Conservation (phyloP, 2,888 invertebrate species). For the Andrena dorsata region DNA sequence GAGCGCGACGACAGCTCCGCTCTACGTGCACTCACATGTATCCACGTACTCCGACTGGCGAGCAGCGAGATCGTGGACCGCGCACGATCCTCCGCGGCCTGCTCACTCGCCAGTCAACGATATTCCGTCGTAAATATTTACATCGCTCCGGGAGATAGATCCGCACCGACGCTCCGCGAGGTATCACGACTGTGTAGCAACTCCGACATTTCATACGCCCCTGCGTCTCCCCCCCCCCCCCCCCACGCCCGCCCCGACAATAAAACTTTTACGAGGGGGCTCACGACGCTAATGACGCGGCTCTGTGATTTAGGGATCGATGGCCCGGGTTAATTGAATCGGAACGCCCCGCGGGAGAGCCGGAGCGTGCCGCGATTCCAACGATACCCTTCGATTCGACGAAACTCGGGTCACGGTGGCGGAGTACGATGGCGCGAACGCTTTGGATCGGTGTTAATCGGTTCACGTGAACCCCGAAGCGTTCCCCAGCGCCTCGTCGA, state of each 20-base stretch:
- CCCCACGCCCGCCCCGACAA: neutral
- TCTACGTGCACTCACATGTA: conserved; percentile 60
- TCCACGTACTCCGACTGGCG: conserved; percentile 66
- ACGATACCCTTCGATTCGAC: neutral
- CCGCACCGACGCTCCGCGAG: conserved; percentile 42
- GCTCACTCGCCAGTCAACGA: conserved; percentile 49
- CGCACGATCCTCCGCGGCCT: conserved; percentile 34
- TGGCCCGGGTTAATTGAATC: conserved; percentile 39
- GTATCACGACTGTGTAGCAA: neutral
- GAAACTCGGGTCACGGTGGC: neutral
- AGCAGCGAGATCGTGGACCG: conserved; percentile 33
- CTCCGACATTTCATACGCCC: conserved; percentile 1
- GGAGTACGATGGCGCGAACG: neutral
- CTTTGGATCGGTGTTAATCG: conserved; percentile 26
- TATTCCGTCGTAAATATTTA: conserved; percentile 65
- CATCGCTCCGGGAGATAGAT: conserved; percentile 54
- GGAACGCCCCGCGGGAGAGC: conserved; percentile 21
- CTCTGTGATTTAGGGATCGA: conserved; percentile 8
- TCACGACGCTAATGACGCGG: conserved; percentile 28
- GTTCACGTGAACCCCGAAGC: neutral
- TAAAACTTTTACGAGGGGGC: conserved; percentile 18
- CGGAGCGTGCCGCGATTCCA: conserved; percentile 11
- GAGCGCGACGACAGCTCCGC: conserved; percentile 37
- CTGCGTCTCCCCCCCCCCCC: neutral
- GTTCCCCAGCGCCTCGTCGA: neutral